Evolutionary conservation across 2,797 vertebrate species (phyloP).

Genomic region (Linurgus olivaceus): DNA sequence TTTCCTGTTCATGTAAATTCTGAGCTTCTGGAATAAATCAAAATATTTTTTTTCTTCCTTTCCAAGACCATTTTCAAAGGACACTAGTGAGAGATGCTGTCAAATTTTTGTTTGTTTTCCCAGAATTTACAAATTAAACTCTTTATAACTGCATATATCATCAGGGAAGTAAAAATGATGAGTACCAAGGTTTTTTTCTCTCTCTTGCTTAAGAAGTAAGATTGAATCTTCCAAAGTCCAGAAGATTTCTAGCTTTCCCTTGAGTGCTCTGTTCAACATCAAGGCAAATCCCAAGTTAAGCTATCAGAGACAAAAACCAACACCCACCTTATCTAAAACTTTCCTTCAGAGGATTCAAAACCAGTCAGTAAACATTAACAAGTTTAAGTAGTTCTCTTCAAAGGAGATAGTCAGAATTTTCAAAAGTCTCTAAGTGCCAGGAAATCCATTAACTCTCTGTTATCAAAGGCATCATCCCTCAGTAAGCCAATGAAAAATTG

Average conservation of each 20-base stretch:
- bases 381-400: conserved; percentile 5
- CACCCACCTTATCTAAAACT: conserved; percentile 6
- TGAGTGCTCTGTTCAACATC: conserved; percentile 23
- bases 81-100: background rate
- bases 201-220: background rate
- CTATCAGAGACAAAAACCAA: background rate
- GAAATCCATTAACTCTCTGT: conserved; percentile 19
- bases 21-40: conserved; percentile 13
- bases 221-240: background rate
- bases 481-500: conserved; percentile 21
- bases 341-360: background rate
- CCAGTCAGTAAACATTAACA: background rate
- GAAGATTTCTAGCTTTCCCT: background rate
- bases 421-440: background rate
- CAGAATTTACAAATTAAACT: background rate
- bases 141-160: background rate
- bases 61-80: background rate
- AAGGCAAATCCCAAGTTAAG: conserved; percentile 17
- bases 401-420: conserved; percentile 36
- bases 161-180: background rate
- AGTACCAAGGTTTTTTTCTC: background rate
- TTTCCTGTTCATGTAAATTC: conserved; percentile 46
- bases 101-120: background rate
- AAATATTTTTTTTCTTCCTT: background rate
- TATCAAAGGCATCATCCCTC: conserved; percentile 13